Evolutionary conservation across 1,140 invertebrate genomes (phyloP).

Genomic region (Platorchestia sp.): DNA sequence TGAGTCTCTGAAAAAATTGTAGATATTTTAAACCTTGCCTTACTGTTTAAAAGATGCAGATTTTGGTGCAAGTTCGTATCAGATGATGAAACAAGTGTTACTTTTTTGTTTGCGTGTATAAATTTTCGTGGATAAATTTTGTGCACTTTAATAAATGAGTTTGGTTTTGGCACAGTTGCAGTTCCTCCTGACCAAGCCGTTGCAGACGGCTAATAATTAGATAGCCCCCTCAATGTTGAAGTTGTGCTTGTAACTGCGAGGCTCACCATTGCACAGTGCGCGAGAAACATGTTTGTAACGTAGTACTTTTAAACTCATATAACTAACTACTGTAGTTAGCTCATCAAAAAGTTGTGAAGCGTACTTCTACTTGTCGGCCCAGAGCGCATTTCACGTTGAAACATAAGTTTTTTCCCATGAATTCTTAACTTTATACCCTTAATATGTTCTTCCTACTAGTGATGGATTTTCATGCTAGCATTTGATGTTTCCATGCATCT

Average conservation of each 20-base stretch:
- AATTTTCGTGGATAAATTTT: not conserved
- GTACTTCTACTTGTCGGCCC: too few relatives aligned
- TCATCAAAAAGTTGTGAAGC: not conserved
- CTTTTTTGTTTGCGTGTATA: not conserved
- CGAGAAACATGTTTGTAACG: too few relatives aligned
- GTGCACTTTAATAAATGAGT: too few relatives aligned
- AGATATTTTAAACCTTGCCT: too few relatives aligned
- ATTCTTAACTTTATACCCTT: not conserved
- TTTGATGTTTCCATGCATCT: not conserved
- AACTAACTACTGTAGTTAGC: not conserved
- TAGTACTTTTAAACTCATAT: too few relatives aligned
- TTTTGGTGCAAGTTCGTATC: not conserved
- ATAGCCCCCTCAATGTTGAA: too few relatives aligned
- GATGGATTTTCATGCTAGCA: not conserved
- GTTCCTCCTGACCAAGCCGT: too few relatives aligned
- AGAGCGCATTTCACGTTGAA: not conserved
- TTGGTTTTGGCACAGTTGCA: too few relatives aligned
- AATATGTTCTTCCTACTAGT: not conserved
- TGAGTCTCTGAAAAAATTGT: not conserved
- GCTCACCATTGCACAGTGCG: too few relatives aligned
- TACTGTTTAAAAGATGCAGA: too few relatives aligned
- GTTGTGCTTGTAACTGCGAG: too few relatives aligned
- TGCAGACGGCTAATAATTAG: too few relatives aligned
- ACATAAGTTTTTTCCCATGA: not conserved
- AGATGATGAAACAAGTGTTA: not conserved